A percentile compares a stretch with the other conserved stretches of the same genome.
Evolutionary conservation across 1,140 invertebrate species (phyloP).

Genomic region (Agrilus planipennis): DNA sequence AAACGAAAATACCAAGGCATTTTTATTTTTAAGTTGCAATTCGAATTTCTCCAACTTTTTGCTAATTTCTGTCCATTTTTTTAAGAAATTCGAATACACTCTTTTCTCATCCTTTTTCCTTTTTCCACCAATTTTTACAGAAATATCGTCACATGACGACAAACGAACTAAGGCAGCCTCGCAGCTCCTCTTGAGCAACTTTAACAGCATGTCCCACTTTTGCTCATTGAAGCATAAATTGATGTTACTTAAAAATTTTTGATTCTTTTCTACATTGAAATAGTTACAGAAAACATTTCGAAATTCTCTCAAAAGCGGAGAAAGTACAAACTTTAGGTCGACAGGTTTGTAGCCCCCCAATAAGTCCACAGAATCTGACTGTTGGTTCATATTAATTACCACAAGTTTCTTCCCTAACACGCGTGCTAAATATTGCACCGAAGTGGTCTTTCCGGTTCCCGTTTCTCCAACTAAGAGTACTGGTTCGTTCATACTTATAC

Average conservation of each 20-base stretch:
- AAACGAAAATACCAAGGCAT: conserved; percentile 78
- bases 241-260: conserved; percentile 71
- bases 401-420: conserved; percentile 72
- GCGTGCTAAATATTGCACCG: conserved; percentile 83
- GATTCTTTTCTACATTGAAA: conserved; percentile 72
- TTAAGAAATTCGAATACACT: conserved; percentile 22
- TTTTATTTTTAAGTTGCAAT: conserved; percentile 54
- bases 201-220: conserved; percentile 59
- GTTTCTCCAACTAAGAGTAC: conserved; percentile 96
- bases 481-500: conserved; percentile 74
- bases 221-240: conserved; percentile 58
- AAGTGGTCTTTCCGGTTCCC: conserved; percentile 96
- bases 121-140: conserved; percentile 4
- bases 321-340: conserved; percentile 73
- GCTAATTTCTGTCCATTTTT: conserved; percentile 43
- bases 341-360: conserved; percentile 96
- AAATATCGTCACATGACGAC: no score
- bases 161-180: conserved; percentile 52
- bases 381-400: conserved; percentile 99
- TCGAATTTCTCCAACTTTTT: conserved; percentile 59
- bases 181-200: conserved; percentile 66
- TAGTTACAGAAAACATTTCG: conserved; percentile 67
- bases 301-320: conserved; percentile 72
- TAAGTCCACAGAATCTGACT: conserved; percentile 92
- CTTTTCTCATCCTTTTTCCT: conserved; percentile 16